These are phyloP conservation scores for Stomatorhinus walkeri DNA, from an alignment of 2,797 vertebrate species.

Conservation along the genomic window DNA sequence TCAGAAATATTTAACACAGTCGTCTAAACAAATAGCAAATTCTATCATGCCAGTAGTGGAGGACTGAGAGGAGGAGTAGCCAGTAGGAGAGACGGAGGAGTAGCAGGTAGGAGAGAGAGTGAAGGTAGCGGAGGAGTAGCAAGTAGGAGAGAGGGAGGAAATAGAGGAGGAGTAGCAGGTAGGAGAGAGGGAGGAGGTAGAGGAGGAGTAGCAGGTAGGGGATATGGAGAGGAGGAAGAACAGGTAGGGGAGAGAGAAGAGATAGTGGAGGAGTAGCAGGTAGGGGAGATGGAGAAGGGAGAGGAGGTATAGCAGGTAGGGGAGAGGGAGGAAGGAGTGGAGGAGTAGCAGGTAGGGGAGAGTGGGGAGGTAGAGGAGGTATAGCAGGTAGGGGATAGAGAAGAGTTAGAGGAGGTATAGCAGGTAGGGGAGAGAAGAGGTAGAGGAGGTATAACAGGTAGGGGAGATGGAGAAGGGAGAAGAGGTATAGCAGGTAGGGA, in stretches of 20 bases:
- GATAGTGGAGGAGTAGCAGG: no score
- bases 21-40: not conserved
- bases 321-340: no score
- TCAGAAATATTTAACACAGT: not conserved
- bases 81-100: not conserved
- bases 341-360: not conserved
- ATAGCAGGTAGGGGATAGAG: not conserved
- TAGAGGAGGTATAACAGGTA: no score
- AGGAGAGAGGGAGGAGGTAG: not conserved
- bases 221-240: not conserved
- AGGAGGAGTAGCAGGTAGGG: not conserved
- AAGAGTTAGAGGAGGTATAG: not conserved
- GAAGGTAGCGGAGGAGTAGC: not conserved
- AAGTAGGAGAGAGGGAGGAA: not conserved
- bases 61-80: not conserved
- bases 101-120: not conserved
- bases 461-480: not conserved
- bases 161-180: not conserved
- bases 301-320: not conserved
- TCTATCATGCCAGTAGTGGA: not conserved
- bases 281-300: not conserved
- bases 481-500: not conserved
- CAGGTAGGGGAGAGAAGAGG: no score
- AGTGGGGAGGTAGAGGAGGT: no score
- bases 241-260: no score